Evolutionary conservation across 2,888 invertebrate species (phyloP).

Genomic region (Coecobrya sp.): DNA sequence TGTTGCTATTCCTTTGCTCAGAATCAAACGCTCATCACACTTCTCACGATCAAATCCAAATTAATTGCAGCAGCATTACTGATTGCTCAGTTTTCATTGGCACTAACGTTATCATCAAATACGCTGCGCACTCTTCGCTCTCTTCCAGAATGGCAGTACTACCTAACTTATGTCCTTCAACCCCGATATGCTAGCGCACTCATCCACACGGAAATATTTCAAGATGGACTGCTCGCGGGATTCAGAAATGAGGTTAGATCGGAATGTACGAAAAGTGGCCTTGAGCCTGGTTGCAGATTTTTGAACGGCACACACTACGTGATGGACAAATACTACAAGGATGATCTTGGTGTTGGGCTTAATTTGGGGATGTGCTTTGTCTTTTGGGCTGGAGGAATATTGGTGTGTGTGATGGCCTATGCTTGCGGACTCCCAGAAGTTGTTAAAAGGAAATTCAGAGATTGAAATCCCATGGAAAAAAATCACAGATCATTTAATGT

Average conservation of each 20-base stretch:
- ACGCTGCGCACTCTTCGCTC: slow-evolving; percentile 92
- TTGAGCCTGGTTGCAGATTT: slow-evolving; percentile 90
- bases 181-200: slow-evolving; percentile 93
- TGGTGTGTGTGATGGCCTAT: slow-evolving; percentile 95
- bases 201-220: slow-evolving; percentile 91
- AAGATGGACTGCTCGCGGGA: slow-evolving; percentile 53
- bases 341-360: slow-evolving; percentile 91
- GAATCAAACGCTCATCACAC: slow-evolving; percentile 93
- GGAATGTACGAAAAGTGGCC: slow-evolving; percentile 72
- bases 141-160: slow-evolving; percentile 94
- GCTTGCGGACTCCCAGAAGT: slow-evolving; percentile 94
- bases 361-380: slow-evolving; percentile 95
- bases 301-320: slow-evolving; percentile 92
- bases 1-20: slow-evolving; percentile 95
- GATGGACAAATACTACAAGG: slow-evolving; percentile 90
- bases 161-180: slow-evolving; percentile 93
- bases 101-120: slow-evolving; percentile 77
- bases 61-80: slow-evolving; percentile 93
- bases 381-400: slow-evolving; percentile 93
- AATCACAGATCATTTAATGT: too few species aligned
- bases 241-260: slow-evolving; percentile 61
- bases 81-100: slow-evolving; percentile 78
- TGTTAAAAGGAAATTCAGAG: slow-evolving; percentile 95
- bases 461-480: slow-evolving; percentile 88
- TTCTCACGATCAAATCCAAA: slow-evolving; percentile 94